A percentile compares a stretch with the other conserved stretches of the same genome.
phyloP scores from a whole-genome alignment of 2,797 vertebrate species.

The Luscinia megarhynchos region DNA sequence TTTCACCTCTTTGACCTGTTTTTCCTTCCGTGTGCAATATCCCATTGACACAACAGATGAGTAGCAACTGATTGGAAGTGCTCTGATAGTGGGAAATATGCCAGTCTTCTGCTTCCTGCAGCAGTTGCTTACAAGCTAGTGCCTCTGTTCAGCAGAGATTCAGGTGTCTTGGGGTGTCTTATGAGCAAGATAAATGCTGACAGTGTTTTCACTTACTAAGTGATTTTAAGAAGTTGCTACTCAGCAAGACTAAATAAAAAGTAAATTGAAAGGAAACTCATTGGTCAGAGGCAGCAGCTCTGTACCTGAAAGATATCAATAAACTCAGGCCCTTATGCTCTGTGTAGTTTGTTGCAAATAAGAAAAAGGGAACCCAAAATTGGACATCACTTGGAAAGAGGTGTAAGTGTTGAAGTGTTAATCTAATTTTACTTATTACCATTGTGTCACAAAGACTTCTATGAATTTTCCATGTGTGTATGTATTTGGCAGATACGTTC shows the following conservation, averaged over 20 bases:
- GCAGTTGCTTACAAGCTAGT: accelerated
- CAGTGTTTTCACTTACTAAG: background rate
- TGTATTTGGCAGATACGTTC: background rate
- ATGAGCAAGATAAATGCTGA: background rate
- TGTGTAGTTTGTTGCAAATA: background rate
- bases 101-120: background rate
- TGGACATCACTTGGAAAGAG: background rate
- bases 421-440: background rate
- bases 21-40: background rate
- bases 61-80: background rate
- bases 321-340: background rate
- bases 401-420: background rate
- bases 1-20: background rate
- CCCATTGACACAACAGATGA: background rate
- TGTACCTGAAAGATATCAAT: background rate
- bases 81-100: background rate
- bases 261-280: background rate
- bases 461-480: accelerated
- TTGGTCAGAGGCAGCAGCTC: background rate
- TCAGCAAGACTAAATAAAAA: background rate
- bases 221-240: background rate
- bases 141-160: background rate
- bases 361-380: background rate
- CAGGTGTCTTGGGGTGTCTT: background rate
- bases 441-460: background rate